Evolutionary conservation across 2,888 invertebrate genomes (phyloP).

Genomic region (Drosophila fulvimacula): DNA sequence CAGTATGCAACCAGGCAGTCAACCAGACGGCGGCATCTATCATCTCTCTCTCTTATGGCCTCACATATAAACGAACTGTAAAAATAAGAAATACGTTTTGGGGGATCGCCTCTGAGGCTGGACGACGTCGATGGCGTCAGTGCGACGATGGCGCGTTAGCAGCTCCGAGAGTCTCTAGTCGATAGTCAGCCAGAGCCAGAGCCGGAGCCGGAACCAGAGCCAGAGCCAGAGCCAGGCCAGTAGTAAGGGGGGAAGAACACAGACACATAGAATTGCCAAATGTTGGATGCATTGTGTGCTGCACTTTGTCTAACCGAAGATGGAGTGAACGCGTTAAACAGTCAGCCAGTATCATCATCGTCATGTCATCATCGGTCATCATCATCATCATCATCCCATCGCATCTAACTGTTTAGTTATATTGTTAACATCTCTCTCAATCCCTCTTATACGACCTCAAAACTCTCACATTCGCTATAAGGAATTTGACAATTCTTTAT

Average conservation of each 20-base stretch:
- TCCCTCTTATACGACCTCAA: conserved; percentile 56
- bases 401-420: conserved; percentile 59
- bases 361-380: conserved; percentile 53
- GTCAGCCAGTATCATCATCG: conserved; percentile 60
- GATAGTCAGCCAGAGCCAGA: conserved; percentile 40
- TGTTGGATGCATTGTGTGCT: conserved; percentile 21
- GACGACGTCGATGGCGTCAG: conserved; percentile 26
- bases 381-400: conserved; percentile 55
- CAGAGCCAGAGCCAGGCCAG: conserved; percentile 30
- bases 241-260: conserved; percentile 35
- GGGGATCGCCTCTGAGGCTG: conserved; percentile 64
- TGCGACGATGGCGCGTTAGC: conserved; percentile 42
- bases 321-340: conserved; percentile 42
- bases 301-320: conserved; percentile 48
- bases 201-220: conserved; percentile 16
- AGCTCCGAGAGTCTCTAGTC: conserved; percentile 58
- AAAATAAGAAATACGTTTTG: conserved; percentile 80
- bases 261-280: conserved; percentile 30
- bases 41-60: conserved; percentile 60
- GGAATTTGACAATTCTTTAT: conserved; percentile 82
- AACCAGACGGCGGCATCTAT: conserved; percentile 58
- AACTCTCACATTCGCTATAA: conserved; percentile 73
- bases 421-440: conserved; percentile 40
- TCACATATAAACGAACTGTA: conserved; percentile 73
- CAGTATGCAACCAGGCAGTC: conserved; percentile 53